Evolutionary conservation across 2,113 vertebrate species (phyloP).

Genomic region (Pandion haliaetus): DNA sequence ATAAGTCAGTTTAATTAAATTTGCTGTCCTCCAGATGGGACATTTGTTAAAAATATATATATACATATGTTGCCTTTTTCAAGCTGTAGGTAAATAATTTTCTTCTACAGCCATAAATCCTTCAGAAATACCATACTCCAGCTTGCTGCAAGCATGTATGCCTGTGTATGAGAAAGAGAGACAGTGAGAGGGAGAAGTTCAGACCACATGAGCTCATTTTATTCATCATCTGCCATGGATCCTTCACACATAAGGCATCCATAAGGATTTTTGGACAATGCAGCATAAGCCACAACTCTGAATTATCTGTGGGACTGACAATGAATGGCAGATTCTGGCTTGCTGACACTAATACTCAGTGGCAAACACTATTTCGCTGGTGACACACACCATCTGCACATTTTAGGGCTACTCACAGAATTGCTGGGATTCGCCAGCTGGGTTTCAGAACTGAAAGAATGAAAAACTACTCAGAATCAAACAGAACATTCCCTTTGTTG

Average conservation of each 20-base stretch:
- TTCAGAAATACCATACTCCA: background rate
- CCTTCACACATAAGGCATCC: background rate
- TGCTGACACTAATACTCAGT: background rate
- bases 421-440: background rate
- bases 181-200: background rate
- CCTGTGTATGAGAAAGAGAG: background rate
- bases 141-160: background rate
- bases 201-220: background rate
- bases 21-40: background rate
- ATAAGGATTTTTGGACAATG: background rate
- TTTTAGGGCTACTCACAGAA: background rate
- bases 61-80: background rate
- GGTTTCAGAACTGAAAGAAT: background rate
- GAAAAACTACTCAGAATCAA: background rate
- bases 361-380: background rate
- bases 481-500: background rate
- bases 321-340: background rate
- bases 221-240: background rate
- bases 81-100: background rate
- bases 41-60: background rate
- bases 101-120: background rate
- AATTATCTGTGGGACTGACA: background rate
- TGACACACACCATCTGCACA: background rate
- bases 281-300: background rate
- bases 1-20: background rate